Conservation (phyloP, 1,140 invertebrate genomes). For the Lethocerus indicus region DNA sequence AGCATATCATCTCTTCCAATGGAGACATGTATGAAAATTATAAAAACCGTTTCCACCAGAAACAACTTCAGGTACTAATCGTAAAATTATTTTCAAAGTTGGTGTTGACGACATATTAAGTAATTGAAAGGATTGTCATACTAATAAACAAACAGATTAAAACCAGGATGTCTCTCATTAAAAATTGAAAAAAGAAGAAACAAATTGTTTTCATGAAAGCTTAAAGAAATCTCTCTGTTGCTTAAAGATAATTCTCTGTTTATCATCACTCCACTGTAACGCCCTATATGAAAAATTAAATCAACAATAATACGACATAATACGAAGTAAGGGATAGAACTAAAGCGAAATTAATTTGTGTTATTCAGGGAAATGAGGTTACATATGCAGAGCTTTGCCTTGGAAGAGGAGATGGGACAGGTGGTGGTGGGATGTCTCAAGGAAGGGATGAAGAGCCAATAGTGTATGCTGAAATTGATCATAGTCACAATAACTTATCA, state of each 20-base stretch:
- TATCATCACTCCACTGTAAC: neutral
- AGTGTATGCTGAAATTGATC: conserved; percentile 18
- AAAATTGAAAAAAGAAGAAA: neutral
- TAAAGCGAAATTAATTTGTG: neutral
- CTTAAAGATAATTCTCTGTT: neutral
- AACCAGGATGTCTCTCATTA: conserved; percentile 16
- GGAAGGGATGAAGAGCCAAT: neutral
- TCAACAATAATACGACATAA: neutral
- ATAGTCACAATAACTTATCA: conserved; percentile 23
- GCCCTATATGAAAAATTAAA: neutral
- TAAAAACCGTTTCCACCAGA: conserved; percentile 15
- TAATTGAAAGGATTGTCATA: conserved; percentile 17
- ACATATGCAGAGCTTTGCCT: conserved; percentile 25
- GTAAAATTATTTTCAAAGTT: conserved; percentile 21
- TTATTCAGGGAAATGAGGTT: conserved; percentile 12
- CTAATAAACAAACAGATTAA: conserved; percentile 20
- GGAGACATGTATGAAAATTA: conserved; percentile 20
- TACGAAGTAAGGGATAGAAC: neutral
- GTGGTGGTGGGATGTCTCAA: neutral
- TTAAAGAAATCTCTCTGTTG: neutral
- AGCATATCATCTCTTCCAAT: conserved; percentile 16
- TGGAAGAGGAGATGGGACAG: conserved; percentile 19
- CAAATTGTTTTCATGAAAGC: neutral
- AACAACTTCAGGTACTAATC: conserved; percentile 5
- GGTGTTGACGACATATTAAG: conserved; percentile 18